A percentile compares a stretch with the other conserved stretches of the same genome.
Evolutionary conservation across 2,888 invertebrate species (phyloP).

Genomic region (Amiota minor): DNA sequence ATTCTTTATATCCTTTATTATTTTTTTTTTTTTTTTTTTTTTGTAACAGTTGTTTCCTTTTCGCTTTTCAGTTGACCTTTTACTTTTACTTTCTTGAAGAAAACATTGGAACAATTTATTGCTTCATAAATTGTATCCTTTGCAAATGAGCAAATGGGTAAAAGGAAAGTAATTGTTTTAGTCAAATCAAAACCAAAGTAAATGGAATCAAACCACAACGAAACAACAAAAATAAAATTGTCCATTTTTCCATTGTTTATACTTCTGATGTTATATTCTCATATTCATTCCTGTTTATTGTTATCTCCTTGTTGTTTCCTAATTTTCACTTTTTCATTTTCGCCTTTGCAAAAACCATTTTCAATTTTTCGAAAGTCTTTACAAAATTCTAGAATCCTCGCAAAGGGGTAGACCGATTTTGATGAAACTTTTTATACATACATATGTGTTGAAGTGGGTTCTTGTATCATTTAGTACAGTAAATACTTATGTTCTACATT

Average conservation of each 20-base stretch:
- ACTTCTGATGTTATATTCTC: not conserved
- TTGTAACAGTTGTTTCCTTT: not conserved
- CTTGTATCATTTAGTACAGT: too few species aligned
- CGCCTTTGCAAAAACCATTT: conserved; percentile 6
- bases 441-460: too few species aligned
- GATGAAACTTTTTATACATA: too few species aligned
- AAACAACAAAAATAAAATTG: not conserved
- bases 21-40: too few species aligned
- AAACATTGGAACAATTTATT: conserved; percentile 5
- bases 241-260: not conserved
- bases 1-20: too few species aligned
- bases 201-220: not conserved
- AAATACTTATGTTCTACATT: too few species aligned
- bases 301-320: not conserved
- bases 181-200: not conserved
- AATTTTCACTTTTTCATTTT: not conserved
- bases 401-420: too few species aligned
- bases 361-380: conserved; percentile 26
- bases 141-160: conserved; percentile 11
- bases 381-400: not conserved
- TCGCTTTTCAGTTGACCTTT: conserved; percentile 26
- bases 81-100: conserved; percentile 11
- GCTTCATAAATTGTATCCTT: conserved; percentile 25
- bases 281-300: not conserved
- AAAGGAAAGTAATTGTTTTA: conserved; percentile 24